Evolutionary conservation across 2,888 invertebrate species (phyloP).

Genomic region (Metalampra italica): DNA sequence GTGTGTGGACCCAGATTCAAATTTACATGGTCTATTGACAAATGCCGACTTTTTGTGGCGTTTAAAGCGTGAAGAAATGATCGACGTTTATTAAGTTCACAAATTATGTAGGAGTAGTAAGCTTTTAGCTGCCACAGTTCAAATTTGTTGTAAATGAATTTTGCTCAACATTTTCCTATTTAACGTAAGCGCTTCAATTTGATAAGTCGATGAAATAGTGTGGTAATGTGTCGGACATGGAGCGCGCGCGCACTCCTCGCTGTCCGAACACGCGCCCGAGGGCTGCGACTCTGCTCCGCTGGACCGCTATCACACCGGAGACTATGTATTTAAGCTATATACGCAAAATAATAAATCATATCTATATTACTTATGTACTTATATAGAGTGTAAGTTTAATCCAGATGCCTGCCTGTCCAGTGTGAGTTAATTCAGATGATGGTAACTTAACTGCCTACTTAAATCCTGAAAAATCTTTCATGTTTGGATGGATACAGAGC

Average conservation of each 20-base stretch:
- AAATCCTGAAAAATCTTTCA: too few species aligned
- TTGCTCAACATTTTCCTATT: too few species aligned
- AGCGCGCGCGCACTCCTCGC: slow-evolving; percentile 32
- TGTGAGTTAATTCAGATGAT: too few species aligned
- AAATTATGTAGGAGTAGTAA: background rate
- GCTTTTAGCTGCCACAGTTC: too few species aligned
- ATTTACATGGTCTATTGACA: slow-evolving; percentile 41
- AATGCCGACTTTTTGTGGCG: slow-evolving; percentile 22
- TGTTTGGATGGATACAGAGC: too few species aligned
- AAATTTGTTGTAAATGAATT: too few species aligned
- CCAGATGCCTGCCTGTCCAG: background rate
- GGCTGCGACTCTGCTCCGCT: slow-evolving; percentile 1
- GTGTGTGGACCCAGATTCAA: slow-evolving; percentile 34
- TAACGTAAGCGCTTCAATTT: slow-evolving; percentile 39
- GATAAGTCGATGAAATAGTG: slow-evolving; percentile 62
- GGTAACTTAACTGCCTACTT: too few species aligned
- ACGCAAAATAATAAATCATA: background rate
- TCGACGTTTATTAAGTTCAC: background rate
- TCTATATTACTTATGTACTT: background rate
- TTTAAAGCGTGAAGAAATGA: slow-evolving; percentile 9
- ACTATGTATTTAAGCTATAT: background rate
- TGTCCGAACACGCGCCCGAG: slow-evolving; percentile 9
- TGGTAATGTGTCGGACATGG: slow-evolving; percentile 60
- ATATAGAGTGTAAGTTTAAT: background rate
- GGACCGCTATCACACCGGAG: slow-evolving; percentile 3